Base-by-base conservation (phyloP, 2,113 vertebrate species). In the Ariopsis seemanni region DNA sequence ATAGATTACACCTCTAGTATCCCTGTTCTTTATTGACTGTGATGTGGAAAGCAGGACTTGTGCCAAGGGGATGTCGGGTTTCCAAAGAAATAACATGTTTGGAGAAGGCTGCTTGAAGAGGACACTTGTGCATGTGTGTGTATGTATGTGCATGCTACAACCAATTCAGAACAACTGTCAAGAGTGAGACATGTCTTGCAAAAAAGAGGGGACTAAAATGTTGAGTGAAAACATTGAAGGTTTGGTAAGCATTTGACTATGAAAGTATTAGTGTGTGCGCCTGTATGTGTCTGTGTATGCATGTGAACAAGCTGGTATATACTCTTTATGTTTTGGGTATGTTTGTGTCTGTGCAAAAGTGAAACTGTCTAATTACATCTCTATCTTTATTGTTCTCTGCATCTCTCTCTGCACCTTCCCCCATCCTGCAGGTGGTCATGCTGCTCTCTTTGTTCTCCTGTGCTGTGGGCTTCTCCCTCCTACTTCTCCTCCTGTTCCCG, bases 401-500 rank as follows among this genome's bases (percentile, higher is more conserved):
- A 48, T 75, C n/a, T 80, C 60, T 86, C 57, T 62, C 58, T 48
- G 79, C 34, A 62, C 57, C 69, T 25, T 77, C 4, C 15, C n/a
- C 69, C 77, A 53, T 80, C 34, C 82, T 87, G 85, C 83, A 91
- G 90, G 85, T 91, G 90, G 90, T 88, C 90, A 91, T 91, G 90
- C 89, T 91, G 90, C 84, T 91, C 89, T 91, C 89, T 90, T 75
- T 65, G 74, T 83, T 89, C 85, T 83, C 79, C 67, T 91, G 90
- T 85, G 87, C 87, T 83, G 58, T 88, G 89, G 90, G 87, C 82
- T 86, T 89, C 74, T 88, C 89, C 89, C 89, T 95, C 89, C 89
- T 95, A 88, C 90, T 93, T 91, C 92, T 95, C 89, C 91, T 95
- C 78, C 90, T 95, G 89, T 91, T 94, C 89, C 91, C 85, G 65